These are phyloP conservation scores for Diadophis punctatus DNA, from an alignment of 2,113 vertebrate species.

Conservation along the genomic window DNA sequence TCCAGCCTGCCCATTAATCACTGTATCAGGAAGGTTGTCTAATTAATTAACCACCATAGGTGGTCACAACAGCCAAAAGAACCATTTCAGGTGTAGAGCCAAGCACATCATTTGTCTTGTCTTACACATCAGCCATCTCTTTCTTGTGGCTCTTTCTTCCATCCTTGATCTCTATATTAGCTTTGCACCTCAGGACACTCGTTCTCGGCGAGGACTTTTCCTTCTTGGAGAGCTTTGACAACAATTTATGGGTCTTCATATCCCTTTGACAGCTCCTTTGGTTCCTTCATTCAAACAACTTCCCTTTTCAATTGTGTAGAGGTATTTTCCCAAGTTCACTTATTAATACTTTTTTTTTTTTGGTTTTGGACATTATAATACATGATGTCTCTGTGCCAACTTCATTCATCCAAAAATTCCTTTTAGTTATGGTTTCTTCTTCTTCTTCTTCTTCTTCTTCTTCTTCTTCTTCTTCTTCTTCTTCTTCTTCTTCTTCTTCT, in stretches of 20 bases:
- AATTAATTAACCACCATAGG: constrained; percentile 65
- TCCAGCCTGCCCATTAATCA: constrained; percentile 58
- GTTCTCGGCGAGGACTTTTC: constrained; percentile 39
- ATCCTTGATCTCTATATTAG: constrained; percentile 54
- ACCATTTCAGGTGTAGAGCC: constrained; percentile 56
- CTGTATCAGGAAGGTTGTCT: constrained; percentile 57
- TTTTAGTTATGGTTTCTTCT: background rate
- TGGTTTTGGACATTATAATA: background rate
- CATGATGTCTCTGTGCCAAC: background rate
- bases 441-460: background rate
- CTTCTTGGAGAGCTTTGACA: constrained; percentile 46
- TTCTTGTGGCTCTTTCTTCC: constrained; percentile 57
- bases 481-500: background rate
- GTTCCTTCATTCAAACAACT: constrained; percentile 35
- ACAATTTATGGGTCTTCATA: constrained; percentile 35
- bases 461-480: no score
- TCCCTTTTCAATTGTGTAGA: background rate
- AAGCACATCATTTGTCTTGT: constrained; percentile 63
- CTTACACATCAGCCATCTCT: constrained; percentile 47
- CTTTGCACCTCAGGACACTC: constrained; percentile 51
- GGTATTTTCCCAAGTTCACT: constrained; percentile 19
- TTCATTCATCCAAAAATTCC: background rate
- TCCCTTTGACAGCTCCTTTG: constrained; percentile 36
- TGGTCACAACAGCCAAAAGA: constrained; percentile 57
- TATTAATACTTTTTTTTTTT: background rate